Percentiles rank a stretch among this genome's conserved stretches.
phyloP scores from a whole-genome alignment of 2,113 vertebrate genomes.

The Daubentonia madagascariensis region DNA sequence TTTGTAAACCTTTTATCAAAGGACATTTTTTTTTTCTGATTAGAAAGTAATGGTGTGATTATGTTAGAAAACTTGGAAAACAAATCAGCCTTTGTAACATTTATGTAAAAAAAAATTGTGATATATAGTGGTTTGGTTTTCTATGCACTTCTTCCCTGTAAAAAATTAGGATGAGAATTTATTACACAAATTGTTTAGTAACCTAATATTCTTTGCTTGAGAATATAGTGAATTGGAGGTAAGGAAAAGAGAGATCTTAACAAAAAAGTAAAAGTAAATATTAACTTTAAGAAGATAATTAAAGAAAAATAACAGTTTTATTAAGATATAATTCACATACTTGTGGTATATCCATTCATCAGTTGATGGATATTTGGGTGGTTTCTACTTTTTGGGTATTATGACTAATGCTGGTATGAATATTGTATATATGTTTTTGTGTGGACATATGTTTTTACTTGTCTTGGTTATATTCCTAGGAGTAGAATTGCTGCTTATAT shows the following conservation, averaged over 20 bases:
- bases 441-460: background rate
- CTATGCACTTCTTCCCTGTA: background rate
- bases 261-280: background rate
- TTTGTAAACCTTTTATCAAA: background rate
- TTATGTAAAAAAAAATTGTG: background rate
- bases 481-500: background rate
- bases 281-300: background rate
- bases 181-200: background rate
- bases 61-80: background rate
- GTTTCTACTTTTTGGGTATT: background rate
- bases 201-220: background rate
- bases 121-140: background rate
- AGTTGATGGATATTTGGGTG: too few species aligned
- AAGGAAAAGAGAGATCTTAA: background rate
- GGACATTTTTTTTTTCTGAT: background rate
- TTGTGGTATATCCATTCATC: background rate
- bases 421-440: background rate
- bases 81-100: background rate
- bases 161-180: background rate
- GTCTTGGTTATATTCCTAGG: background rate
- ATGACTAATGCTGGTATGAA: background rate
- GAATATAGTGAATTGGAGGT: background rate
- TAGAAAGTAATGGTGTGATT: background rate
- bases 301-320: background rate
- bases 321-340: background rate